Base-by-base conservation (phyloP, 2,113 vertebrate genomes). In the Alosa alosa region DNA sequence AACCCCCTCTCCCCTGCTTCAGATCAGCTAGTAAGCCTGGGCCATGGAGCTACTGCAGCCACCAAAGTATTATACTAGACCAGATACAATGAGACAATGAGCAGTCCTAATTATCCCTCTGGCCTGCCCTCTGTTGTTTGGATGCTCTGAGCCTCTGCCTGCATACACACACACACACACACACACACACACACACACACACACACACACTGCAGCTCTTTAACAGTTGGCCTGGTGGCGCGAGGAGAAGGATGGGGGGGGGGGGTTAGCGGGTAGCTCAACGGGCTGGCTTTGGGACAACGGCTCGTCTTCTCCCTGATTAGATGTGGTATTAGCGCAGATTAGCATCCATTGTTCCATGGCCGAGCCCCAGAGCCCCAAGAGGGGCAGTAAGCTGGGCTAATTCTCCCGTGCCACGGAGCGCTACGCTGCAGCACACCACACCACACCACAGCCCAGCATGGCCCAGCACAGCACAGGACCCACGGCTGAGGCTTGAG, bases 291-390 rank as follows among this genome's bases (percentile, higher is more conserved):
- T 82, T 78, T 81, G 81, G 50, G 90, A 93, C 72, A 78, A 36
- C 72, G 31, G 72, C 72, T 78, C 72, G 3, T 78, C 72, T 78
- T 31, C 31, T 78, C 72, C 31, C 31, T 94, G 89, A 95, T 94
- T 93, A 93, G 87, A 90, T 82, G 82, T 86, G 93, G 92, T 93
- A 94, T 93, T 93, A 92, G 84, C 88, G 31, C 89, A 86, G 94
- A 94, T 95, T 93, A 93, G 87, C 89, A 86, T 68, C 89, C 88
- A 91, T 94, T 92, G 92, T 93, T 94, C 89, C 86, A n/a, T 83
- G 89, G 87, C 84, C 84, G 81, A 86, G 55, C 91, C 85, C 84
- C 52, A 64, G 25, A 6, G 17, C n/a, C 5, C 22, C 83, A 36
- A 39, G 81, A 15, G 52, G 55, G 72, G 13, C 84, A 90, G 84